Evolutionary conservation across 2,888 invertebrate species (phyloP).

Genomic region (Cantharis lateralis): DNA sequence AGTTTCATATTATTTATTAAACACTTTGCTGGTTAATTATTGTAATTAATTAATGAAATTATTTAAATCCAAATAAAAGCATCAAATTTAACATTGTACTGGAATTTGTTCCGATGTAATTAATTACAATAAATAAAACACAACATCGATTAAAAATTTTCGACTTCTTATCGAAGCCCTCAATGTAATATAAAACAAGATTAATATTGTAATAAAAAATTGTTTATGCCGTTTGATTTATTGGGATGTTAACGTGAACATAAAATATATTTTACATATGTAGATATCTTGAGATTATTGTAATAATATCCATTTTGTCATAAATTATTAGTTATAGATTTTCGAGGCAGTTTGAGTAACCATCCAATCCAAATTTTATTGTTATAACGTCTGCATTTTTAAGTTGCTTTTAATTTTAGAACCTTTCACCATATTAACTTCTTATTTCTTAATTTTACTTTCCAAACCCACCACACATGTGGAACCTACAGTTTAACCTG

Average conservation of each 20-base stretch:
- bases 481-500: no score
- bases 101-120: neutral
- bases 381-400: slow-evolving; percentile 1
- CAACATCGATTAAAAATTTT: slow-evolving; percentile 19
- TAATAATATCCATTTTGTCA: slow-evolving; percentile 25
- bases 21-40: neutral
- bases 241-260: slow-evolving; percentile 38
- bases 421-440: neutral
- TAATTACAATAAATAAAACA: slow-evolving; percentile 17
- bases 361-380: slow-evolving; percentile 20
- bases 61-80: neutral
- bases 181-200: slow-evolving; percentile 37
- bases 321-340: slow-evolving; percentile 34
- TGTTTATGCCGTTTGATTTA: slow-evolving; percentile 42
- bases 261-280: slow-evolving; percentile 34
- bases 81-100: no score
- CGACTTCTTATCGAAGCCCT: slow-evolving; percentile 22
- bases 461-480: neutral
- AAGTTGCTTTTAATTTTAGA: neutral
- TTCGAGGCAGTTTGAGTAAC: slow-evolving; percentile 8
- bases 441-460: neutral
- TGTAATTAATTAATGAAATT: neutral
- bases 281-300: slow-evolving; percentile 26
- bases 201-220: slow-evolving; percentile 41
- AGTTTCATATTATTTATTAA: neutral